These are phyloP conservation scores for Conus ventricosus DNA, from an alignment of 1,140 invertebrate species.

Conservation along the genomic window DNA sequence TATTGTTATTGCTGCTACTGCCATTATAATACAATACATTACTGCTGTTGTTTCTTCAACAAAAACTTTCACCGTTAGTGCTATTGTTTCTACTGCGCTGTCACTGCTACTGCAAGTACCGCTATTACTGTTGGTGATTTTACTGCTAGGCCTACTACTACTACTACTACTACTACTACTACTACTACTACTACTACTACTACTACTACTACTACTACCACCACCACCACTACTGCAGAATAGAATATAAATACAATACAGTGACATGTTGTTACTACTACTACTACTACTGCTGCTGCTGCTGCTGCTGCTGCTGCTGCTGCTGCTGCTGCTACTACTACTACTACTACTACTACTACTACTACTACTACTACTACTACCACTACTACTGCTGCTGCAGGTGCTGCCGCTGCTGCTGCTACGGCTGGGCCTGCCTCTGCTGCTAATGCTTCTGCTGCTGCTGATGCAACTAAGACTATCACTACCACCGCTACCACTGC, in stretches of 20 bases:
- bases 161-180: not conserved
- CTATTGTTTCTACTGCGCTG: too few species aligned
- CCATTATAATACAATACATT: too few species aligned
- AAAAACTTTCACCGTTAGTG: too few species aligned
- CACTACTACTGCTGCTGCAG: not conserved
- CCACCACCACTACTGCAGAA: too few species aligned
- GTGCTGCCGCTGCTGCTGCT: not conserved
- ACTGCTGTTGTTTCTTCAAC: too few species aligned
- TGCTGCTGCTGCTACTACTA: not conserved
- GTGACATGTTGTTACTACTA: not conserved
- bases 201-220: too few species aligned
- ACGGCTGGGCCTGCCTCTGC: not conserved
- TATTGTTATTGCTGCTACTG: too few species aligned
- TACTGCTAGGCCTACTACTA: not conserved
- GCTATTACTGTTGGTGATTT: not conserved
- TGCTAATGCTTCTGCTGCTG: not conserved
- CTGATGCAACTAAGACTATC: not conserved
- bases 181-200: not conserved
- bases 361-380: slow-evolving; percentile 1
- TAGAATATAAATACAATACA: not conserved
- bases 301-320: not conserved
- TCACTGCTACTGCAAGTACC: not conserved
- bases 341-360: slow-evolving; percentile 8
- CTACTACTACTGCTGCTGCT: not conserved
- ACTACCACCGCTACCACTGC: not conserved